Base-by-base conservation (phyloP, 2,797 vertebrate species). In the Acrocephalus scirpaceus region DNA sequence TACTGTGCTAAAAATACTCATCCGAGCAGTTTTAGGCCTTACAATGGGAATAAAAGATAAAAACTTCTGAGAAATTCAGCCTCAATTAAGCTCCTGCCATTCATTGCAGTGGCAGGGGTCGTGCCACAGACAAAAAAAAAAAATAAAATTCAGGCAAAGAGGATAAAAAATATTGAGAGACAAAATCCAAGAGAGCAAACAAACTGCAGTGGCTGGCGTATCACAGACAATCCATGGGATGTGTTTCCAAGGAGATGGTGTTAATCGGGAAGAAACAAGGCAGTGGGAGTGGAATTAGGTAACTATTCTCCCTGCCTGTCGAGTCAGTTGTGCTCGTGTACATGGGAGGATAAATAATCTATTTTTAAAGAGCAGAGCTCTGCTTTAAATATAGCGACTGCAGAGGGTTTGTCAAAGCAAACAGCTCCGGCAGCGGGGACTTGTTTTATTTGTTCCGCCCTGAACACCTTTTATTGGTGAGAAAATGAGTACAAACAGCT, bases 181-280 rank as follows among this genome's bases (percentile, higher is more conserved):
- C 19, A 70, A 90, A 81, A 92, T 62, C 70, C 40, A 75, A 91
- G 88, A 60, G 71, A 42, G 57, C 34, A 78, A 87, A 79, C 3
- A 18, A 92, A 36, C 77, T 76, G 82, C 93, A 93, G 94, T 38
- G 64, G 88, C 86, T 77, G 53, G 48, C 66, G 53, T 34, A 50
- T 80, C 85, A 58, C 3, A 92, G 84, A 78, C 51, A 92, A 87
- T 93, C 70, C 94, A 79, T 47, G 79, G 66, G 72, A 72, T 92
- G 86, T 23, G 95, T 96, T 97, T 94, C 95, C 95, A 96, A 93
- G 95, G 94, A 97, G 94, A 97, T 95, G 19, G 90, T 76, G 86
- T 69, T 92, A 92, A 95, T 48, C 69, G 65, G 71, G 80, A 95
- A 89, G 92, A 92, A 96, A 89, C 75, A 84, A 81, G 83, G 60